Evolutionary conservation across 2,113 vertebrate genomes (phyloP).

Genomic region (Jacana jacana): DNA sequence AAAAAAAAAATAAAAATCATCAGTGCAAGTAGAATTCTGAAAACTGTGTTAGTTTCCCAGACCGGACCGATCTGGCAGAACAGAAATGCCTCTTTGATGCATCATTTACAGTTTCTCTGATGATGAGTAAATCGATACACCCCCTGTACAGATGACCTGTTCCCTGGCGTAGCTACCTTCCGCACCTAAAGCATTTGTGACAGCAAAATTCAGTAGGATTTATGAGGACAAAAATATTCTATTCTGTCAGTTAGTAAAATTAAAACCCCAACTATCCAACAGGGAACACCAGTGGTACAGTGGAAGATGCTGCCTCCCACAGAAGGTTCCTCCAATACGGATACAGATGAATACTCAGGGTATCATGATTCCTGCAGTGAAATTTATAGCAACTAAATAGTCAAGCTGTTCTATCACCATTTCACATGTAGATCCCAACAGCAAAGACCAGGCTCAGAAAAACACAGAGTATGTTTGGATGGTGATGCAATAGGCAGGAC

Average conservation of each 20-base stretch:
- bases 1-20: neutral
- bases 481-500: neutral
- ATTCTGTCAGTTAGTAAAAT: neutral
- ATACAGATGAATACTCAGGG: neutral
- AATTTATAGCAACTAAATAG: neutral
- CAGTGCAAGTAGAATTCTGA: neutral
- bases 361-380: neutral
- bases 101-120: neutral
- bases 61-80: neutral
- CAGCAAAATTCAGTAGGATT: neutral
- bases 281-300: neutral
- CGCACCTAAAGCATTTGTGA: neutral
- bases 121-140: neutral
- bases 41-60: neutral
- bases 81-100: neutral
- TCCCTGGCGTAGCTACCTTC: neutral
- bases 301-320: neutral
- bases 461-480: neutral
- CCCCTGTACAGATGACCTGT: neutral
- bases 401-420: neutral
- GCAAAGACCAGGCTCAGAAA: neutral
- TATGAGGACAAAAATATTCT: neutral
- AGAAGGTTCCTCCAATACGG: neutral
- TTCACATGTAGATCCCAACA: neutral
- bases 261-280: neutral